Conservation (phyloP, 2,888 invertebrate genomes). For the Dorcus hopei region DNA sequence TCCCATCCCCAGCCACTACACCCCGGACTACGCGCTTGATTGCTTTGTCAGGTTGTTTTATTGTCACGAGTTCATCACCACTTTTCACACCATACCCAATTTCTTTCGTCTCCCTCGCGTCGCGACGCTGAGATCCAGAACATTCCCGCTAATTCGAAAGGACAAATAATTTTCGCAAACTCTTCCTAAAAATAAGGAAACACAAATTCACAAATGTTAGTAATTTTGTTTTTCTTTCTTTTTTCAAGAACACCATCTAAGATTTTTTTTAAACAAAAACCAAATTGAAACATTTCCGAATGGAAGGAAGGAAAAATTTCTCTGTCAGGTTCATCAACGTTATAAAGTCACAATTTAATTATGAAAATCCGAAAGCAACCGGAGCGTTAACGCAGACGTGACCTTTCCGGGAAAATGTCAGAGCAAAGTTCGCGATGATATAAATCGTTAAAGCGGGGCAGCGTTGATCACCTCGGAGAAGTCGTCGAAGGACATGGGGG, state of each 20-base stretch:
- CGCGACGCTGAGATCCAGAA: conserved; percentile 8
- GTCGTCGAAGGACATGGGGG: conserved; percentile 21
- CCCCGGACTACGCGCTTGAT: conserved; percentile 42
- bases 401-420: conserved; percentile 5
- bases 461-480: neutral
- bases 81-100: conserved; percentile 27
- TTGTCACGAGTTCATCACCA: conserved; percentile 43
- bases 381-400: too few species aligned
- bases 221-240: too few species aligned
- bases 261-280: too few species aligned
- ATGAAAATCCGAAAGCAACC: too few species aligned
- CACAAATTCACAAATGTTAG: too few species aligned
- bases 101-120: conserved; percentile 7
- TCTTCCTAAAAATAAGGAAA: too few species aligned
- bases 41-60: conserved; percentile 49
- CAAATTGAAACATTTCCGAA: too few species aligned
- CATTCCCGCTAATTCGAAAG: neutral
- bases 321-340: too few species aligned
- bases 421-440: conserved; percentile 13
- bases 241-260: too few species aligned
- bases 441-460: conserved; percentile 13
- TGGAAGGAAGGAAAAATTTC: too few species aligned
- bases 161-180: too few species aligned
- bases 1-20: conserved; percentile 30
- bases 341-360: too few species aligned